Evolutionary conservation across 2,797 vertebrate species (phyloP).

Genomic region (Nyctalus aviator): DNA sequence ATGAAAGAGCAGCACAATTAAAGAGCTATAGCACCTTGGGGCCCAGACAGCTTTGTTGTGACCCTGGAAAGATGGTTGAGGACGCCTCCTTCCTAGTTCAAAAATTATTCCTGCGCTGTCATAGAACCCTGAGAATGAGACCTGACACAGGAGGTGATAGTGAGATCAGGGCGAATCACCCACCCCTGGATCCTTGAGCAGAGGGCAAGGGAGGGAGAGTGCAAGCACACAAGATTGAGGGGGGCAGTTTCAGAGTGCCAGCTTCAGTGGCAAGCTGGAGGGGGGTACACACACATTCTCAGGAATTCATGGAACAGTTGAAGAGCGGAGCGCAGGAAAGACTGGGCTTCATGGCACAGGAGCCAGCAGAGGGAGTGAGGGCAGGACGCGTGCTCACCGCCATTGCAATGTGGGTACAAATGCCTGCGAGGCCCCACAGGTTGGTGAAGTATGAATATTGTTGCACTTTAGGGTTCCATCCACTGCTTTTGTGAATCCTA

Average conservation of each 20-base stretch:
- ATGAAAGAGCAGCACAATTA: not conserved
- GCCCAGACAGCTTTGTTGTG: not conserved
- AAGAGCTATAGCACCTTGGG: not conserved
- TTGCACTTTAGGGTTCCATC: not conserved
- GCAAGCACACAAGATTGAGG: not conserved
- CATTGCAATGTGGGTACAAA: not conserved
- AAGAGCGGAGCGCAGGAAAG: not conserved
- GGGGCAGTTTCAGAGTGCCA: not conserved
- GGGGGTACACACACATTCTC: not conserved
- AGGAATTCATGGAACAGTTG: not conserved
- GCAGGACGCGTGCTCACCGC: not conserved
- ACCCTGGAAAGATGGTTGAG: not conserved
- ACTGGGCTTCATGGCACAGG: not conserved
- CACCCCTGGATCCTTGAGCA: not conserved
- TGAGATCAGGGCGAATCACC: not conserved
- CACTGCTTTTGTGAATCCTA: not conserved
- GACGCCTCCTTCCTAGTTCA: not conserved
- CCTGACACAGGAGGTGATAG: not conserved
- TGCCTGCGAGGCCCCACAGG: not conserved
- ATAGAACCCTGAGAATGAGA: not conserved
- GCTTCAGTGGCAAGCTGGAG: not conserved
- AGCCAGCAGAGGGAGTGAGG: not conserved
- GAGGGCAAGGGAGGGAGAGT: not conserved
- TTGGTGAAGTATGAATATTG: not conserved
- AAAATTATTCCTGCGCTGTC: not conserved